Base-by-base conservation (phyloP, 2,888 invertebrate genomes). In the Napeogenes inachia region DNA sequence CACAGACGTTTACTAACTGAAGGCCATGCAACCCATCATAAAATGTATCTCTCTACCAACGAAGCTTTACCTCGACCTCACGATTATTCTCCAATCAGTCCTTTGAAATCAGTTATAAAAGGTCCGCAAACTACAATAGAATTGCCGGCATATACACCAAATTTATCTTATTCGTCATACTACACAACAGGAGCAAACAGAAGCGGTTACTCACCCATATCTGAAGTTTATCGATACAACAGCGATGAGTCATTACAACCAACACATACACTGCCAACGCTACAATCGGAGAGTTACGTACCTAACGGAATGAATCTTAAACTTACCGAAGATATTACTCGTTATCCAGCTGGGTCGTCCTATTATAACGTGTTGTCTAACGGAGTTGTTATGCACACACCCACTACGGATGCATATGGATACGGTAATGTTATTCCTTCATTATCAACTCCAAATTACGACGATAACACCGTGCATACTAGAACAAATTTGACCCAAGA, bases 221-320 rank as follows among this genome's bases (percentile, higher is more conserved):
- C 87, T 47, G 89, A 89, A 66, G 82, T 82, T 84, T 88, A 88
- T 86, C 86, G 89, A 69, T 88, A 85, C 73, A 70, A 73, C 57
- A 83, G 73, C 77, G 89, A 90, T 87, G 90, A 90, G 70, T 87
- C 88, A 89, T 70, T 88, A 75, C 79, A 82, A 65, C 76, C 79
- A 67, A 87, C 85, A 70, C 79, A 75, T 69, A 76, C 82, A 58
- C 70, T 89, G 71, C 73, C 85, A 59, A 70, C 85, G 65, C 62
- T 89, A 62, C 66, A 80, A 67, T 73, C 85, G 65, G 90, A 90
- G 74, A 87, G 76, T 68, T 89, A 89, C 71, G 82, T 90, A 13
- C 89, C 90, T 4, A 89, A 89, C 66, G 87, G 89, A 67, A 77
- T 82, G 42, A 83, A 79, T 76, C 79, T 87, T 57, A 89, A 89